A percentile compares a stretch with the other conserved stretches of the same genome.
phyloP scores from a whole-genome alignment of 2,113 vertebrate species.

The Scytalopus superciliaris region DNA sequence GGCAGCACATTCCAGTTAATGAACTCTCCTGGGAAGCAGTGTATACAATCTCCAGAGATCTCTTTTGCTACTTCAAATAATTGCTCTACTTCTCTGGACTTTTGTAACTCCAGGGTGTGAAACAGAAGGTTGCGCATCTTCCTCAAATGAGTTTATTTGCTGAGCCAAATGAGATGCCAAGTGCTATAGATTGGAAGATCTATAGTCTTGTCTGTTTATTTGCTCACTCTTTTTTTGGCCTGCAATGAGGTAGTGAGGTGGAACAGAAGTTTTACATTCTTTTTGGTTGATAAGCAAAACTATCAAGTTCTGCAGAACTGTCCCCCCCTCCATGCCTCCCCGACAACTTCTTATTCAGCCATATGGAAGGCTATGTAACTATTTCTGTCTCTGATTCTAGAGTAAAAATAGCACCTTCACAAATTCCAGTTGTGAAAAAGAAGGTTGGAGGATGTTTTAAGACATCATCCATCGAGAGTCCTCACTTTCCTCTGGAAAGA shows the following conservation, averaged over 20 bases:
- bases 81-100: neutral
- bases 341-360: neutral
- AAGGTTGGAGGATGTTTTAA: neutral
- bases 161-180: neutral
- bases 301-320: neutral
- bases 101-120: neutral
- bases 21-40: neutral
- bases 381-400: neutral
- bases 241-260: neutral
- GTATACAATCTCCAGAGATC: neutral
- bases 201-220: neutral
- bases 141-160: neutral
- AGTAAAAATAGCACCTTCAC: neutral
- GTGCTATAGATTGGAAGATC: neutral
- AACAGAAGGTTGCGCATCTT: neutral
- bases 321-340: rapidly evolving
- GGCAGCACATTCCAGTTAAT: neutral
- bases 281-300: neutral
- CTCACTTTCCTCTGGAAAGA: neutral
- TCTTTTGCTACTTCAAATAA: neutral
- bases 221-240: neutral
- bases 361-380: neutral
- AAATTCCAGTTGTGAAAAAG: neutral
- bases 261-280: neutral
- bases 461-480: neutral